Conservation (phyloP, 2,113 vertebrate genomes). For the Casuarius casuarius region DNA sequence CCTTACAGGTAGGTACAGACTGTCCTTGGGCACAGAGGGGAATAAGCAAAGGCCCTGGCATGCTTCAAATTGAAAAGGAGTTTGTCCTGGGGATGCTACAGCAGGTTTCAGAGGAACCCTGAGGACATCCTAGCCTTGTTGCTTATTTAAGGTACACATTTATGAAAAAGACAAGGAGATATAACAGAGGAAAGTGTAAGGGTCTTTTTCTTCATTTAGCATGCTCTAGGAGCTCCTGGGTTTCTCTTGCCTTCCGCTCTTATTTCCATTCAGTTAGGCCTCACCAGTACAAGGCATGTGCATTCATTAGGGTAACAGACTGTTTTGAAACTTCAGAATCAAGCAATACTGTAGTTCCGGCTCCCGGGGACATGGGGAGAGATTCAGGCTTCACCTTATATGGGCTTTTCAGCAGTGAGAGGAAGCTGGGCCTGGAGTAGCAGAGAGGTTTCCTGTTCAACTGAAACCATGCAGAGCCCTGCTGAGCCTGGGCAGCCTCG, state of each 20-base stretch:
- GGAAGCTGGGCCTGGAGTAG: conserved; percentile 64
- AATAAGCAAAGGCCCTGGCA: neutral
- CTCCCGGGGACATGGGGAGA: neutral
- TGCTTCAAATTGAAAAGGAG: neutral
- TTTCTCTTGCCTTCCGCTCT: neutral
- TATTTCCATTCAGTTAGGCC: neutral
- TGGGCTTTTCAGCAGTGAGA: conserved; percentile 67
- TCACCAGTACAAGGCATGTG: neutral
- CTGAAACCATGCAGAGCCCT: conserved; percentile 8
- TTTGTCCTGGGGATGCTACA: neutral
- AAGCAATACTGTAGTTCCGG: conserved; percentile 4
- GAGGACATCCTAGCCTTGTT: neutral
- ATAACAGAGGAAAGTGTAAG: neutral
- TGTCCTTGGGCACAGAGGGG: neutral
- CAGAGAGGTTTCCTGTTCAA: conserved; percentile 71
- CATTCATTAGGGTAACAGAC: neutral
- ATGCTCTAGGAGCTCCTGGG: neutral
- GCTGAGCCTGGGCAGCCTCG: neutral
- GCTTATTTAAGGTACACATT: neutral
- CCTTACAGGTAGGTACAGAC: conserved; percentile 78
- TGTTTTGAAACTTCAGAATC: conserved; percentile 51
- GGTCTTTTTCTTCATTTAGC: neutral
- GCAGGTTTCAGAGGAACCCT: neutral
- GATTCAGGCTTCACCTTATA: conserved; percentile 73
- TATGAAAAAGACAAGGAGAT: neutral